phyloP scores from a whole-genome alignment of 2,888 invertebrate genomes.

The Parapristionchus giblindavisi region DNA sequence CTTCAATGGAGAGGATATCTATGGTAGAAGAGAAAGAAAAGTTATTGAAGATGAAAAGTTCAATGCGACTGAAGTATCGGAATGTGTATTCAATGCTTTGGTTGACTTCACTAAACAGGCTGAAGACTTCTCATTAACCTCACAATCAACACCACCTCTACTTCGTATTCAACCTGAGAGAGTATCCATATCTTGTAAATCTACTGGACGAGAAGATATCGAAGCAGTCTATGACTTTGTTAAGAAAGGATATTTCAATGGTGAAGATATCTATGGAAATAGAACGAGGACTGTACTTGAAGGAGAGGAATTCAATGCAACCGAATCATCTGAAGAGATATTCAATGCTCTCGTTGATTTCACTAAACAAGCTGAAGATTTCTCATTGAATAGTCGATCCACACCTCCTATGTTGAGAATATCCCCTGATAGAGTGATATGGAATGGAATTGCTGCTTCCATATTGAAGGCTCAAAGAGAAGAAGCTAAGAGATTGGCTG shows the following conservation, averaged over 20 bases:
- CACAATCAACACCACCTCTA: constrained; percentile 7
- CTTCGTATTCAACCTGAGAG: constrained; percentile 21
- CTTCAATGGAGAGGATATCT: constrained; percentile 35
- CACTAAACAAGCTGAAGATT: constrained; percentile 30
- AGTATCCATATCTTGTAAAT: neutral
- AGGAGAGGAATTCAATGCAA: constrained; percentile 7
- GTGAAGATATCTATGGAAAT: constrained; percentile 36
- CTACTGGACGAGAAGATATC: neutral
- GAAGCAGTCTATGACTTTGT: constrained; percentile 23
- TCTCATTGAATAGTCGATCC: constrained; percentile 11
- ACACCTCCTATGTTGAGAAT: constrained; percentile 18
- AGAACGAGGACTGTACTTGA: constrained; percentile 10
- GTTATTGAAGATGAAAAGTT: constrained; percentile 5
- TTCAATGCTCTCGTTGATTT: constrained; percentile 37
- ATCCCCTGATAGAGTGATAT: constrained; percentile 1
- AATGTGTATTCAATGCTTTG: constrained; percentile 37
- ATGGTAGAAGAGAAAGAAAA: constrained; percentile 8
- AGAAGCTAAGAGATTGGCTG: constrained; percentile 16
- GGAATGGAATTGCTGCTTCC: constrained; percentile 18
- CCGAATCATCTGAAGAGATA: neutral
- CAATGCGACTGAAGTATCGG: constrained; percentile 7
- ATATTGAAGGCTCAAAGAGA: constrained; percentile 20
- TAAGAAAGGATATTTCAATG: constrained; percentile 37
- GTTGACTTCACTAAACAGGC: constrained; percentile 11
- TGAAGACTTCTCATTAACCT: constrained; percentile 24